Evolutionary conservation across 1,140 invertebrate species (phyloP), one percentile per base, ranked within the genome.

Genomic region (Polypedilum vanderplanki): DNA sequence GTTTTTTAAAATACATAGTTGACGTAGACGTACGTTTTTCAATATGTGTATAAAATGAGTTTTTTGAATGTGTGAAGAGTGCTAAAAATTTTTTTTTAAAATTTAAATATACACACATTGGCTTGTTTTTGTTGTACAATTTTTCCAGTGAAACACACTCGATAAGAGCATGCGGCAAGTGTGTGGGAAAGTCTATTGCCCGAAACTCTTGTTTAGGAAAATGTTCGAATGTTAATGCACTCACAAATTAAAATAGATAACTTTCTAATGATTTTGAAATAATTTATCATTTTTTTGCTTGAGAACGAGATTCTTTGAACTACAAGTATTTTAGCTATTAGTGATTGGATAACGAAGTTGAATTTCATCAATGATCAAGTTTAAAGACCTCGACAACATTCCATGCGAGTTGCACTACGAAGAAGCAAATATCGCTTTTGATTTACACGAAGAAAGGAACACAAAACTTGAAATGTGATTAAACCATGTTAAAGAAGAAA

Each of bases 121-220:
- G n/a, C 10, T 46, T 33, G 5, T 46, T 46, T 46, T 15, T 57
- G 46, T n/a, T 57, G 24, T 33, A 33, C 46, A 57, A 33, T 57
- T 57, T 57, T 57, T 57, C 46, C 46, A 57, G 46, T n/a, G 46
- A 57, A 57, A 57, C 46, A 57, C 46, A n/a, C 46, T 57, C 46
- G 46, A 57, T 57, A 57, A 57, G 46, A 57, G 3, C 46, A 57
- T 57, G 3, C 12, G 10, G 12, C 46, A 15, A 57, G 15, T n/a
- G 46, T 57, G n/a, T 57, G 46, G 46, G 46, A 57, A 57, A 57
- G 46, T 57, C 46, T 57, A 57, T 57, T 57, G 12, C 8, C 46
- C 10, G 46, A 57, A 15, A 46, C 41, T 46, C 41, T 1, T 33
- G 24, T 5, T 33, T 33, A 33, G 24, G 24, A 33, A 33, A 33